Evolutionary conservation across 1,140 invertebrate genomes (phyloP), one percentile per base, ranked within the genome.

Genomic region (Lepidurus packardi): DNA sequence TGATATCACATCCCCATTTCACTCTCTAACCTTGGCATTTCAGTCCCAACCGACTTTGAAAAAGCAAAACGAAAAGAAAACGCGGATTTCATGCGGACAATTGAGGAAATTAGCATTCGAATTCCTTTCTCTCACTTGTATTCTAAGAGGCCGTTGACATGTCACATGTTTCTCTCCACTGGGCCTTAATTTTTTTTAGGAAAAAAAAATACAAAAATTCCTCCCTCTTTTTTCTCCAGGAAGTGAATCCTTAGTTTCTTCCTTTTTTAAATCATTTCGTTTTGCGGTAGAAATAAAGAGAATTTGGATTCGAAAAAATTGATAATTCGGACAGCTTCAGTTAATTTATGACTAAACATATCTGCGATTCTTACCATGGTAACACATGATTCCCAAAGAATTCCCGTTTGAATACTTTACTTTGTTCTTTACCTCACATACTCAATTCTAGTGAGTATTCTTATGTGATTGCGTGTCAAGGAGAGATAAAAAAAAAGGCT

Each of bases 1-100:
- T 65, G 53, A 65, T 13, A 65, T 65, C 53, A 65, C 53, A n/a
- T 65, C 53, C 53, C 21, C n/a, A 21, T 65, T 65, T 65, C 21
- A n/a, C 13, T 21, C 13, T 65, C 3, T 65, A 65, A 65, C 53
- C 53, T 65, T 65, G 53, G 53, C 53, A 13, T n/a, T 7, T n/a
- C 21, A 13, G 16, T 65, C 21, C 53, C 21, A 16, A 11, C 53
- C 13, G 53, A 65, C 21, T 65, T 21, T 13, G 16, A 9, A 65
- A 7, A 65, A 9, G 53, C 53, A 21, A 65, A 65, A 9, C 6
- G n/a, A 16, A 65, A n/a, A 65, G 16, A 16, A 21, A n/a, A 65
- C 53, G 53, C 21, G 16, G 21, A 65, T 65, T 65, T 21, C 53
- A 21, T 16, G 53, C 21, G 53, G 53, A 65, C 53, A 11, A 21